Conservation (phyloP, 2,113 vertebrate species). For the Raja brachyura region DNA sequence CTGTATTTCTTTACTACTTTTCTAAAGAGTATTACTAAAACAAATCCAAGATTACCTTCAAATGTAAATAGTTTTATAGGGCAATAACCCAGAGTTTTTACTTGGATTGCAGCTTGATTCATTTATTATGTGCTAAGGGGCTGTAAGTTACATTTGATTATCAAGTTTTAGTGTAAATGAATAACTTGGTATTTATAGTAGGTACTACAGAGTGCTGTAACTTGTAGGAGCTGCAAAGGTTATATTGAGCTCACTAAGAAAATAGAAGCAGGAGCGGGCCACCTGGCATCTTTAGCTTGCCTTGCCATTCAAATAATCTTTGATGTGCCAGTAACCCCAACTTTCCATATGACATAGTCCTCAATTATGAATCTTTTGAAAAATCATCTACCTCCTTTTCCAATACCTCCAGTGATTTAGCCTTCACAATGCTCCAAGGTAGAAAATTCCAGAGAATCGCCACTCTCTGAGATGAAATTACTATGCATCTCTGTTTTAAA, state of each 20-base stretch:
- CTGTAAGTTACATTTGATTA: neutral
- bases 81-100: neutral
- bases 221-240: neutral
- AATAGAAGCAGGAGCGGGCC: too few relatives aligned
- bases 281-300: too few relatives aligned
- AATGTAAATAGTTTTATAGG: neutral
- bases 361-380: too few relatives aligned
- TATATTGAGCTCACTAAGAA: neutral
- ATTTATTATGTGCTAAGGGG: neutral
- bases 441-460: too few relatives aligned
- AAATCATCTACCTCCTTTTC: too few relatives aligned
- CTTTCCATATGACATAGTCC: too few relatives aligned
- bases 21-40: neutral
- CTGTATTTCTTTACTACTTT: neutral
- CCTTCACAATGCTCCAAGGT: too few relatives aligned
- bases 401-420: too few relatives aligned
- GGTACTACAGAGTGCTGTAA: neutral
- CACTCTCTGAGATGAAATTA: too few relatives aligned
- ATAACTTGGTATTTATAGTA: neutral
- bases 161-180: neutral
- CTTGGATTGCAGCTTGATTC: neutral
- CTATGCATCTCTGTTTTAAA: too few relatives aligned
- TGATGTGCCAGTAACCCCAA: too few relatives aligned
- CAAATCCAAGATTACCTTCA: neutral
- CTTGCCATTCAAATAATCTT: too few relatives aligned